Base-by-base conservation (phyloP, 2,113 vertebrate species). In the Scortum barcoo region DNA sequence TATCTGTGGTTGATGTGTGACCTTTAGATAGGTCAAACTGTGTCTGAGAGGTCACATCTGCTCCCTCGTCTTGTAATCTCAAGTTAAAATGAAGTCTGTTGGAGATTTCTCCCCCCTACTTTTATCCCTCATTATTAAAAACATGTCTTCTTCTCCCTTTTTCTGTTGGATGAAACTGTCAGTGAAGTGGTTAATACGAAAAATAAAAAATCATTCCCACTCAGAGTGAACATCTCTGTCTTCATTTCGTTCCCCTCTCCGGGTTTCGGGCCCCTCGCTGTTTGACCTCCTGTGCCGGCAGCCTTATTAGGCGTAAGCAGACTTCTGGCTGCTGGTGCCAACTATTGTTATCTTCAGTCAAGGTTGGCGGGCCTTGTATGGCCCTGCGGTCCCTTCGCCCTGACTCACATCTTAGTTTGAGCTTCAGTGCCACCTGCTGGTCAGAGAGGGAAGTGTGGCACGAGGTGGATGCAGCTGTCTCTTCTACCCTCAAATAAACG, bases 241-340 rank as follows among this genome's bases (percentile, higher is more conserved):
- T 33, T 14, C 11, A 4, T 1, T 48, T 48, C 1, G 14, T 16
- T 14, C 61, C 9, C 4, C 14, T 40, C 40, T 30, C n/a, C 6
- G 1, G 1, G 38, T 33, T 63, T 71, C 17, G 5, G 30, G 20
- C 19, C 28, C 10, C 24, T 60, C n/a, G 2, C 51, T 53, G 63
- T 51, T 28, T 62, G 50, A 76, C 74, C 60, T 30, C 19, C 76
- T 46, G 17, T 77, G 72, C 62, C 2, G 10, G 36, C 30, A 17
- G 56, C 88, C 85, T 79, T 90, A 85, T 89, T 85, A 3, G 88
- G 86, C 12, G 2, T 78, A 80, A 87, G 82, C 79, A 36, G 51
- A 48, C 69, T 44, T 20, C 57, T 7, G n/a, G 38, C 38, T 40
- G 71, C 67, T 7, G 1, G 33, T 79, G 68, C 13, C 63, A 70